Conservation (phyloP, 2,113 vertebrate species). For the Aleadryas rufinucha region DNA sequence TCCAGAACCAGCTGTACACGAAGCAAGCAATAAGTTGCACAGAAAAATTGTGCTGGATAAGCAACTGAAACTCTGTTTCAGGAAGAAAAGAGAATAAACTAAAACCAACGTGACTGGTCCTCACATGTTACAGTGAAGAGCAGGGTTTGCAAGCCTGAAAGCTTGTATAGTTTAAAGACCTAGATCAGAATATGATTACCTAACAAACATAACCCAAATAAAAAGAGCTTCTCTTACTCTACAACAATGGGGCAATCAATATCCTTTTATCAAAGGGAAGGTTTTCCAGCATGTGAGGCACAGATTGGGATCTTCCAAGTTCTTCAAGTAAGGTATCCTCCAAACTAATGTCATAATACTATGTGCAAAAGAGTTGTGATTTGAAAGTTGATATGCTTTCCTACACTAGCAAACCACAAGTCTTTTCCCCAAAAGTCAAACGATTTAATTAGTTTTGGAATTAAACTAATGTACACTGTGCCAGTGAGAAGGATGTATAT, state of each 20-base stretch:
- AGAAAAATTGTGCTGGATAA: not conserved
- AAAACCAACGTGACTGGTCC: not conserved
- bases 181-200: not conserved
- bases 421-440: not conserved
- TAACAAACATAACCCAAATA: not conserved
- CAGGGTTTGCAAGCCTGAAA: not conserved
- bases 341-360: not conserved
- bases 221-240: not conserved
- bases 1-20: not conserved
- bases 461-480: not conserved
- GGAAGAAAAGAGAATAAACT: not conserved
- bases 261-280: not conserved
- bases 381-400: not conserved
- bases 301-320: not conserved
- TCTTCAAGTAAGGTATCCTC: not conserved
- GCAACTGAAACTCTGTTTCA: not conserved
- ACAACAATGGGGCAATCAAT: not conserved
- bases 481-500: not conserved
- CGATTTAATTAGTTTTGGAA: not conserved
- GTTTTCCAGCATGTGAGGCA: not conserved
- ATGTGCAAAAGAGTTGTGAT: rapidly evolving
- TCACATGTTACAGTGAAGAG: not conserved
- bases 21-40: not conserved
- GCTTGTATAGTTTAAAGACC: not conserved
- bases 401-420: not conserved